Evolutionary conservation across 2,113 vertebrate species (phyloP).

Genomic region (Edolisoma coerulescens): DNA sequence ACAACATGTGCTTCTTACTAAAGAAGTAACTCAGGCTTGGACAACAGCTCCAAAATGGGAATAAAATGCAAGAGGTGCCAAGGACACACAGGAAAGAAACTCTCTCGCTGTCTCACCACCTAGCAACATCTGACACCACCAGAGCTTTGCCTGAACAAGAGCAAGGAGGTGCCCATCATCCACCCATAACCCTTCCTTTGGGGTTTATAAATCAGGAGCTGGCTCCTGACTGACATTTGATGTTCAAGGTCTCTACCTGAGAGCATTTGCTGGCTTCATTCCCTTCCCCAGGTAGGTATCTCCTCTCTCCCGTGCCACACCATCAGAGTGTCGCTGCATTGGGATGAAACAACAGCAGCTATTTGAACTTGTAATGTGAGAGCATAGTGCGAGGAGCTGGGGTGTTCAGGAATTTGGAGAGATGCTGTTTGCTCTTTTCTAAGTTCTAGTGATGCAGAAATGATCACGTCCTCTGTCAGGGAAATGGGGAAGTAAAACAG

Average conservation of each 20-base stretch:
- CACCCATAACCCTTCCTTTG: not conserved
- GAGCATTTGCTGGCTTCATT: not conserved
- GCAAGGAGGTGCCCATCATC: not conserved
- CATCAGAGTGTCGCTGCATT: rapidly evolving
- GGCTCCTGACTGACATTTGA: not conserved
- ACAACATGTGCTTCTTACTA: not conserved
- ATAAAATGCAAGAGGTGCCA: not conserved
- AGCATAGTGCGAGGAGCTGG: rapidly evolving
- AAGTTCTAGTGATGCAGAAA: not conserved
- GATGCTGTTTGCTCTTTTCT: not conserved
- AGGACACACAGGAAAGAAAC: not conserved
- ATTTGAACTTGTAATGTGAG: not conserved
- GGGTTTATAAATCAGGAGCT: not conserved
- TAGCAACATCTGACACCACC: not conserved
- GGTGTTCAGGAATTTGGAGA: not conserved
- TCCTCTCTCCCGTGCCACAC: not conserved
- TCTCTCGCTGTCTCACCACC: rapidly evolving
- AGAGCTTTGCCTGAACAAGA: not conserved
- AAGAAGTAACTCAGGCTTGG: not conserved
- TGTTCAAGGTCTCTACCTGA: not conserved
- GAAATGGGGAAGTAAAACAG: not conserved
- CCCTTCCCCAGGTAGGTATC: rapidly evolving
- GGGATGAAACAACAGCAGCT: not conserved
- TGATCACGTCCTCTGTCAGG: not conserved
- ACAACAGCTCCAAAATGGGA: not conserved